Conservation (phyloP, 1,140 invertebrate genomes). For the Formica exsecta region DNA sequence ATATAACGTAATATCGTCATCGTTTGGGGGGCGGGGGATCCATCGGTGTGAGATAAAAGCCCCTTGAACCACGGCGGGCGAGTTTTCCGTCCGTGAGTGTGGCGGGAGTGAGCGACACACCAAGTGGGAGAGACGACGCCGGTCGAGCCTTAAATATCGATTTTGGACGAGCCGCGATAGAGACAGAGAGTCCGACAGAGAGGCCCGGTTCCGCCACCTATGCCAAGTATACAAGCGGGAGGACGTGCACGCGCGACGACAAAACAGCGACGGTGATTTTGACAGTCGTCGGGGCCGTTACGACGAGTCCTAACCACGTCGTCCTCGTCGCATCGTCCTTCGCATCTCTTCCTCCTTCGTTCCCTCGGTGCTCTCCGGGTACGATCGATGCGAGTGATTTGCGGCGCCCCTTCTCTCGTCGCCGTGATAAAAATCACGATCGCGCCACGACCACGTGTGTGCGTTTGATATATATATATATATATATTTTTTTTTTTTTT, state of each 20-base stretch:
- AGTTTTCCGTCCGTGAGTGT: constrained; percentile 30
- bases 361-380: no score
- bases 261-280: background rate
- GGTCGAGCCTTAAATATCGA: constrained; percentile 82
- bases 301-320: background rate
- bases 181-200: constrained; percentile 33
- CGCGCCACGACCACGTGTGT: constrained; percentile 15
- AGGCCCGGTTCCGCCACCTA: constrained; percentile 52
- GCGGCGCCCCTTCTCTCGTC: constrained; percentile 13
- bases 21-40: background rate
- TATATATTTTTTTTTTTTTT: no score
- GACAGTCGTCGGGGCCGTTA: constrained; percentile 1
- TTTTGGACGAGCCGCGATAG: constrained; percentile 76
- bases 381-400: background rate
- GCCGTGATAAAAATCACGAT: background rate
- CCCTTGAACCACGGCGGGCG: constrained; percentile 1
- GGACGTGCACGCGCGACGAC: constrained; percentile 15
- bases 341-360: no score
- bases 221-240: background rate
- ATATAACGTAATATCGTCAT: no score
- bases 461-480: background rate
- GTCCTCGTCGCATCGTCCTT: background rate
- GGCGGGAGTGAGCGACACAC: constrained; percentile 65
- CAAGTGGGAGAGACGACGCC: constrained; percentile 73
- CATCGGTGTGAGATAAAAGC: background rate